Conservation (phyloP, 2,113 vertebrate species). For the Myiozetetes cayanensis region DNA sequence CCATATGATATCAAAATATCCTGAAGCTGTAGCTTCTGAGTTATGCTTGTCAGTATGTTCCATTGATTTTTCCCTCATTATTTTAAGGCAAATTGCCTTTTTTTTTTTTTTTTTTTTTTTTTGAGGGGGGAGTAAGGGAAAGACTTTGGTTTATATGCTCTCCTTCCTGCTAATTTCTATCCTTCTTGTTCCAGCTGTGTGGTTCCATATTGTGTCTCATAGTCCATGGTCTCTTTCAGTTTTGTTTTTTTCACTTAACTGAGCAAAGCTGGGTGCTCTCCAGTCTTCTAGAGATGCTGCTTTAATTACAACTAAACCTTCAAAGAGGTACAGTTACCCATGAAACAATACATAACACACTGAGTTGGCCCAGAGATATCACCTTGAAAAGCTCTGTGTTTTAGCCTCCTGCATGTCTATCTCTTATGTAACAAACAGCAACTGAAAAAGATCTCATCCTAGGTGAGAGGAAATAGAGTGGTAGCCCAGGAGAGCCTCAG, state of each 20-base stretch:
- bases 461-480: not conserved
- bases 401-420: not conserved
- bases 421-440: not conserved
- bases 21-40: not conserved
- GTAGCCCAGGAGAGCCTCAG: not conserved
- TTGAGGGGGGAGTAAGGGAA: not conserved
- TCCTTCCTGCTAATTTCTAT: not conserved
- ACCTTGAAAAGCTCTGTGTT: not conserved
- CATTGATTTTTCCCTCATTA: not conserved
- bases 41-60: not conserved
- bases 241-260: not conserved
- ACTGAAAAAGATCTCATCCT: not conserved
- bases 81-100: not conserved
- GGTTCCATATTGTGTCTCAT: not conserved
- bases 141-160: not conserved
- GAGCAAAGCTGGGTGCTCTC: not conserved
- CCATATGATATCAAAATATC: not conserved
- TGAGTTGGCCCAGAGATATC: not conserved
- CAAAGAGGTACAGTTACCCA: not conserved
- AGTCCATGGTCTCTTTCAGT: not conserved
- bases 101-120: not conserved
- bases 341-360: not conserved
- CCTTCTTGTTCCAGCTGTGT: not conserved
- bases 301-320: slow-evolving; percentile 44
- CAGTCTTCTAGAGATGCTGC: not conserved